These are phyloP conservation scores for Lucilia sericata DNA, from an alignment of 1,140 invertebrate species.

Conservation along the genomic window DNA sequence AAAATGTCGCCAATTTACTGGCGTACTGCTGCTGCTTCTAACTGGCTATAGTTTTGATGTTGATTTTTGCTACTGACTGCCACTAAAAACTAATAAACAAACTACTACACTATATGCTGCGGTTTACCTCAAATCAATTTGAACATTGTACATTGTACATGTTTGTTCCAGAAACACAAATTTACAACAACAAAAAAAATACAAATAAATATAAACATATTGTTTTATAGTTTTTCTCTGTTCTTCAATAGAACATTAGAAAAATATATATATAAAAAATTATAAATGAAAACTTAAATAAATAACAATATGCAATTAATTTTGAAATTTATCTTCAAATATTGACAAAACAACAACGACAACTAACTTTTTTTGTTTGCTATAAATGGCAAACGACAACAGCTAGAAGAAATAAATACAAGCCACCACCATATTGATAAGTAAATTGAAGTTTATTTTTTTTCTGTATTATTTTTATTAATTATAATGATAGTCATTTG, in stretches of 20 bases:
- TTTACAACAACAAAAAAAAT: neutral
- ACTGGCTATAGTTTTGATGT: neutral
- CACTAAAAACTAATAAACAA: neutral
- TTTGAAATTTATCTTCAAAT: conserved; percentile 18
- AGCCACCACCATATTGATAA: neutral
- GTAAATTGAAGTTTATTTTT: neutral
- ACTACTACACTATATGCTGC: neutral
- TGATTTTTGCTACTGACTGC: neutral
- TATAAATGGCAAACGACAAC: neutral
- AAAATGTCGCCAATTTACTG: conserved; percentile 23
- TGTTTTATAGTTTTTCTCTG: neutral
- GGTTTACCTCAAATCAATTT: conserved; percentile 43
- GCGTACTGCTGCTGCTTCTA: neutral
- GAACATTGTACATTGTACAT: conserved; percentile 30
- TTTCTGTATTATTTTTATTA: neutral
- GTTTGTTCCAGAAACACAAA: conserved; percentile 44
- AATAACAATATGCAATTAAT: conserved; percentile 7
- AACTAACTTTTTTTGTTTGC: neutral
- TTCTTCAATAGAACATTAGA: neutral
- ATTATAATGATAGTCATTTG: neutral
- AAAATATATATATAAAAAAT: too few relatives aligned
- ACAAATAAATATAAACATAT: neutral
- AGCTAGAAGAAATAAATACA: neutral
- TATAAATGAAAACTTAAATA: neutral
- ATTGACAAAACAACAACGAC: neutral